Base-by-base conservation (phyloP, 2,113 vertebrate genomes). In the Rousettus leschenaultii region DNA sequence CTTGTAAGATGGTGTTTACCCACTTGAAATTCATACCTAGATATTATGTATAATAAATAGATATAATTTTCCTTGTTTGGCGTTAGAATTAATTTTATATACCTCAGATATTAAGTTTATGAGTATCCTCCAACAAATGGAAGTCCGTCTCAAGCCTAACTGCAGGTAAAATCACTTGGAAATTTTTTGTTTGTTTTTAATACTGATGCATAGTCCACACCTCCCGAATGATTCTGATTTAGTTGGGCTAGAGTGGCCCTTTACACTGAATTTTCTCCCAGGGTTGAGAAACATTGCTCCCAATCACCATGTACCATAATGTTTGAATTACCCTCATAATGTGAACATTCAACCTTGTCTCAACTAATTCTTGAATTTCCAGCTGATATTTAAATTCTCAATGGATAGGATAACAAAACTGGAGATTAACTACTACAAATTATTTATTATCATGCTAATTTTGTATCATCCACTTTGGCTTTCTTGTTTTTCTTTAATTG, bases 81-180 rank as follows among this genome's bases (percentile, higher is more conserved):
- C 86, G 3, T 93, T 96, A 85, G 45, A 21, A 68, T 78, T 66
- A 7, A 66, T 79, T 94, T 90, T 87, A 16, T 45, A 35, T 73
- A 35, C 1, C 65, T 73, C 0, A n/a, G 11, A 51, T 68, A 48
- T 3, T 51, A 92, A 66, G 21, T 30, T 21, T 9, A 16, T 68
- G 9, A 75, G 4, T 79, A 18, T 18, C 11, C 11, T 65, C 14
- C 5, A 48, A 53, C 12, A 71, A 6, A 38, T 26, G 5, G 9
- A 83, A 63, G 19, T 68, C 51, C 15, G 26, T 85, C 22, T 71
- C 63, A 88, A 80, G 2, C 10, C 5, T 63, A 28, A 48, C 33
- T 90, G 2, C 3, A 63, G 35, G 53, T 84, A 93, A 65, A 71
- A 75, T 45, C 33, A 77, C 6, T 21, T 75, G 19, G 40, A 82